Conservation (phyloP, 2,888 invertebrate species). For the Suillia variegata region DNA sequence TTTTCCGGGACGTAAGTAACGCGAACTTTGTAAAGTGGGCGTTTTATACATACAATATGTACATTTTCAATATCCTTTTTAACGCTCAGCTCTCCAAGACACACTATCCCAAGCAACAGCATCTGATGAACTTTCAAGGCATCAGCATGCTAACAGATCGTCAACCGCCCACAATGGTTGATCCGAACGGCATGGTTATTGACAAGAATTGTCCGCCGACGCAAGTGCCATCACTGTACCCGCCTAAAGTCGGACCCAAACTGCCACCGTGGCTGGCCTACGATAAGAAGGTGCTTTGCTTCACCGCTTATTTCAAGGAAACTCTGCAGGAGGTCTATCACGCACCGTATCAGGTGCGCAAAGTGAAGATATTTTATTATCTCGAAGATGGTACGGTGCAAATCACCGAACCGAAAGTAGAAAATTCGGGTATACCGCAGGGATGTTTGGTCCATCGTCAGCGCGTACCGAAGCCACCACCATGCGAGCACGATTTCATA, state of each 20-base stretch:
- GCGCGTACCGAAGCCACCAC: conserved; percentile 75
- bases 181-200: conserved; percentile 63
- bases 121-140: conserved; percentile 67
- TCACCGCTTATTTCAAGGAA: conserved; percentile 59
- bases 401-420: conserved; percentile 79
- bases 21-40: neutral
- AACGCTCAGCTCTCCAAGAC: conserved; percentile 36
- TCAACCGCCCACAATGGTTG: conserved; percentile 64
- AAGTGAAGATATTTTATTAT: conserved; percentile 83
- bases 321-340: conserved; percentile 73
- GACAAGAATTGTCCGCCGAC: conserved; percentile 61
- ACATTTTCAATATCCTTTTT: conserved; percentile 9
- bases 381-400: conserved; percentile 92
- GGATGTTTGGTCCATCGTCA: conserved; percentile 83
- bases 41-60: neutral
- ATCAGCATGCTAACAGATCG: conserved; percentile 69
- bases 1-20: conserved; percentile 70
- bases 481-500: conserved; percentile 77
- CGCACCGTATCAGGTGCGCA: conserved; percentile 73
- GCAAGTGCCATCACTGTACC: conserved; percentile 73
- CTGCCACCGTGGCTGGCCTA: conserved; percentile 86
- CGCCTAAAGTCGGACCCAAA: conserved; percentile 75
- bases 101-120: conserved; percentile 64
- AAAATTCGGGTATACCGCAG: conserved; percentile 86
- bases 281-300: conserved; percentile 77